Conservation (phyloP, 2,797 vertebrate genomes). For the Cryptoprocta ferox region DNA sequence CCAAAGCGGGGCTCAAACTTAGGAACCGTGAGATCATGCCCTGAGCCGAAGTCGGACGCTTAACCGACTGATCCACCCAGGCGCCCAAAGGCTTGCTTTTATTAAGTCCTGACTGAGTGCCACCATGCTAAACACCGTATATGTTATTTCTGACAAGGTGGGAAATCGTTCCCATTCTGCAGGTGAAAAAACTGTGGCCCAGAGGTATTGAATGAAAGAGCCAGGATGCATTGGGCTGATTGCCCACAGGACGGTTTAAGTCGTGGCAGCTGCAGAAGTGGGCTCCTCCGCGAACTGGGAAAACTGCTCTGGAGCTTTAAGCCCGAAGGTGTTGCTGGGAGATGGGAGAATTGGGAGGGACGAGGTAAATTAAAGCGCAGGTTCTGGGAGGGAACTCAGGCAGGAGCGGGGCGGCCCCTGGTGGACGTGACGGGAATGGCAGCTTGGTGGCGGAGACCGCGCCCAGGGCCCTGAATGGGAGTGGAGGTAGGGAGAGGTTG, state of each 20-base stretch:
- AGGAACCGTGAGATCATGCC: too few species aligned
- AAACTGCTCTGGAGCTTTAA: conserved; percentile 43
- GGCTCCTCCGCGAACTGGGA: neutral
- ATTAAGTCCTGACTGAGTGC: neutral
- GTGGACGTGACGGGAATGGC: conserved; percentile 47
- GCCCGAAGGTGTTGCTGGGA: conserved; percentile 22
- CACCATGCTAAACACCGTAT: too few species aligned
- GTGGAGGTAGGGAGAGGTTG: neutral
- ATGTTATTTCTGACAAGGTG: neutral
- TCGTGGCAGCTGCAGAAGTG: neutral
- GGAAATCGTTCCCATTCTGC: neutral
- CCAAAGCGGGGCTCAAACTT: too few species aligned
- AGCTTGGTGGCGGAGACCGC: neutral
- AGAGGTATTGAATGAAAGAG: neutral
- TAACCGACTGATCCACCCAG: too few species aligned
- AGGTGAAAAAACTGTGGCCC: neutral
- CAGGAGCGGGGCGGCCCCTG: conserved; percentile 63
- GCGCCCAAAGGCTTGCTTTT: neutral
- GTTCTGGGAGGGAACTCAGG: neutral
- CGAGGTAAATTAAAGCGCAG: neutral
- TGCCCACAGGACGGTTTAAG: neutral
- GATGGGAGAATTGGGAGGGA: neutral
- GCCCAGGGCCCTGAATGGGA: neutral
- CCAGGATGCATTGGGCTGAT: neutral
- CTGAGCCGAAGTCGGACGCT: too few species aligned